Conservation (phyloP, 1,140 invertebrate genomes). For the Chelonus insularis region DNA sequence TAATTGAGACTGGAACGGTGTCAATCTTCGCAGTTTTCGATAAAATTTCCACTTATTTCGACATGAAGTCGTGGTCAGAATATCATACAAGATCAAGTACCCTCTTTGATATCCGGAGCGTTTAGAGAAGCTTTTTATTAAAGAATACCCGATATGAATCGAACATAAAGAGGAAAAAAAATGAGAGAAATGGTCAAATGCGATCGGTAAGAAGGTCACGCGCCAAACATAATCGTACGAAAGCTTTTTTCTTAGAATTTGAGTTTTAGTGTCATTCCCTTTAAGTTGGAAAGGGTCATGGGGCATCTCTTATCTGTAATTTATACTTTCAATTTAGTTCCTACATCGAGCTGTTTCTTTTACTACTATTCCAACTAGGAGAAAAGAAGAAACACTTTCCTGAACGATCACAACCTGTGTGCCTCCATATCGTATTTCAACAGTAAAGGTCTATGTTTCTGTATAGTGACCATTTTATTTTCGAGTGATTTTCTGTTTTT, state of each 20-base stretch:
- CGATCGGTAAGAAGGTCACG: conserved; percentile 50
- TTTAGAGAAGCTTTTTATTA: not conserved
- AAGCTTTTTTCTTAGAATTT: conserved; percentile 13
- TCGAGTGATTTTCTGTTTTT: not conserved
- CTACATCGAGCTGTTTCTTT: conserved; percentile 27
- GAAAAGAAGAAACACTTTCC: conserved; percentile 22
- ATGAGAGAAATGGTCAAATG: not conserved
- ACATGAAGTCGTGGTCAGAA: no score
- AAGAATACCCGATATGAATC: not conserved
- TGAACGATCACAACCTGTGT: conserved; percentile 3
- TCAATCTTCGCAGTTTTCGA: no score
- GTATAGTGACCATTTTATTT: not conserved
- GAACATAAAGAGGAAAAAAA: not conserved
- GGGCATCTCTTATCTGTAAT: conserved; percentile 50
- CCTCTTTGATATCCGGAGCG: not conserved
- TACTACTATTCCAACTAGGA: not conserved
- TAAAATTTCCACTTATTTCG: no score
- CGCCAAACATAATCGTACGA: conserved; percentile 46
- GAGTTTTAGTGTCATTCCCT: conserved; percentile 1
- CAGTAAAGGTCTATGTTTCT: not conserved
- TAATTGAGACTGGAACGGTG: no score
- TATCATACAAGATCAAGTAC: no score
- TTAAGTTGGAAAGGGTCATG: conserved; percentile 9
- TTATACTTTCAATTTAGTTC: conserved; percentile 56
- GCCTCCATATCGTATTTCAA: conserved; percentile 18